phyloP scores from a whole-genome alignment of 2,113 vertebrate genomes.

The Gymnorhina tibicen region DNA sequence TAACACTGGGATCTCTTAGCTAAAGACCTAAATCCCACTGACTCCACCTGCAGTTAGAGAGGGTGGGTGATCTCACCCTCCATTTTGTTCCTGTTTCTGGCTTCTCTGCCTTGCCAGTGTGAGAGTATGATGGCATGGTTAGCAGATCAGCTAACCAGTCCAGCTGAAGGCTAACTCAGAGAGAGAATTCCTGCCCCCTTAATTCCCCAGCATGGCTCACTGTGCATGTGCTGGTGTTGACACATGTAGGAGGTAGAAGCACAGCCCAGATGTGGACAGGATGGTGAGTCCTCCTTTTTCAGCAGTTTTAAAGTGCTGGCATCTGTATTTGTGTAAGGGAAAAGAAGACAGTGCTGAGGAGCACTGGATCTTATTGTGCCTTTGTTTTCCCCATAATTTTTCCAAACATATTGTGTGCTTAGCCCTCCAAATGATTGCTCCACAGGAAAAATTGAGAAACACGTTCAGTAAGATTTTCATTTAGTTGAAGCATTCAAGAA shows the following conservation, averaged over 20 bases:
- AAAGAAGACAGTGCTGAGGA: background rate
- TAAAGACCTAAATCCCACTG: background rate
- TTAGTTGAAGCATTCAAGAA: background rate
- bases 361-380: background rate
- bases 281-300: background rate
- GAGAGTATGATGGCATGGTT: background rate
- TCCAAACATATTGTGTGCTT: background rate
- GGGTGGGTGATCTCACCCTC: accelerated
- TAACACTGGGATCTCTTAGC: background rate
- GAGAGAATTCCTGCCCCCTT: background rate
- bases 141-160: background rate
- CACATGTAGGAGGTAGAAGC: background rate
- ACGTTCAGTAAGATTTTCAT: background rate
- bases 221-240: background rate
- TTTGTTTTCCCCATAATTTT: background rate
- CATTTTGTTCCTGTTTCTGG: background rate
- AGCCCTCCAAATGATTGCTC: background rate
- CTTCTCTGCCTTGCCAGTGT: background rate
- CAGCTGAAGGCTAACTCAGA: background rate
- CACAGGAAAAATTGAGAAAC: background rate
- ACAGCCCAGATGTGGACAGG: background rate
- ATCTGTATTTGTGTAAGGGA: background rate
- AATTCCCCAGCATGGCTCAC: background rate
- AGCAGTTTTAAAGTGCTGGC: background rate
- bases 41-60: background rate